phyloP scores from a whole-genome alignment of 2,797 vertebrate genomes.

The Ara ararauna region DNA sequence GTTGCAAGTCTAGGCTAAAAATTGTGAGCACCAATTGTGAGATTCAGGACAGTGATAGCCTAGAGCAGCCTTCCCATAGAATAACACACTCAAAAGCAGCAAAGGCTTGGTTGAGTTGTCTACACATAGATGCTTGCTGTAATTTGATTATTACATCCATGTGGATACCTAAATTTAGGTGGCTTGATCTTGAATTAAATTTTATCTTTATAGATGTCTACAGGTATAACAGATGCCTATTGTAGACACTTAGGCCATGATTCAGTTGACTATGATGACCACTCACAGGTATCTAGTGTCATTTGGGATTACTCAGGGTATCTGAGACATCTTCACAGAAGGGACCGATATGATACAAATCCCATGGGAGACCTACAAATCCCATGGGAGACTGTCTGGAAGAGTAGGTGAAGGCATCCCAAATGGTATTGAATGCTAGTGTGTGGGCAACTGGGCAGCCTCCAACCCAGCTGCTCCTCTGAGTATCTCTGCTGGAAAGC shows the following conservation, averaged over 20 bases:
- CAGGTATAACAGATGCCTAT: background rate
- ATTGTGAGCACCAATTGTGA: background rate
- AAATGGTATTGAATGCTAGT: background rate
- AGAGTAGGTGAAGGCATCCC: background rate
- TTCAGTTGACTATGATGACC: background rate
- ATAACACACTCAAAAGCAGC: background rate
- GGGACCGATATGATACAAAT: background rate
- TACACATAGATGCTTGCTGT: accelerated
- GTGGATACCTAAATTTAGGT: background rate
- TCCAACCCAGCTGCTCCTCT: background rate
- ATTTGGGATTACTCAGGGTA: background rate
- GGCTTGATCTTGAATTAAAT: background rate
- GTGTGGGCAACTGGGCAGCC: background rate
- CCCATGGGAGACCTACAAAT: background rate
- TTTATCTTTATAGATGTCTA: background rate
- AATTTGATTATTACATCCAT: background rate
- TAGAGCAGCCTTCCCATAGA: background rate
- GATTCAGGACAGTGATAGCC: background rate
- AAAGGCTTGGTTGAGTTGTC: accelerated
- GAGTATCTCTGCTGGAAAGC: background rate
- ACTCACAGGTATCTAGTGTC: background rate
- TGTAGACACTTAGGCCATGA: background rate
- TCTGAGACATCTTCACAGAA: background rate
- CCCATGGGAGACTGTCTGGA: background rate
- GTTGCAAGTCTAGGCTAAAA: background rate